Conservation (phyloP, 2,113 vertebrate genomes). For the Varanus komodoensis region DNA sequence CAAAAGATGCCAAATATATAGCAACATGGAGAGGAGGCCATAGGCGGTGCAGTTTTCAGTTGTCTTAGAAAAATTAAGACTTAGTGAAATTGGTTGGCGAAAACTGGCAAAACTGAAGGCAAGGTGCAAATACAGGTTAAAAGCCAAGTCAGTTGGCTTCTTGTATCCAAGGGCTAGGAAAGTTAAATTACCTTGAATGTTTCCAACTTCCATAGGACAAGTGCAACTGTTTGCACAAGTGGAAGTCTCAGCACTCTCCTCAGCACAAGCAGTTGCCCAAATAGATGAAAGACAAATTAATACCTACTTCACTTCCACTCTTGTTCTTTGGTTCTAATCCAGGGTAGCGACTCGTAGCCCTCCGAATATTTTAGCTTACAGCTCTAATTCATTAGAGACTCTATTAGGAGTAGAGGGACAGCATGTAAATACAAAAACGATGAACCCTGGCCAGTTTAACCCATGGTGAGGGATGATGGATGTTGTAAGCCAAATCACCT, state of each 20-base stretch:
- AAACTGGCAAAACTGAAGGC: neutral
- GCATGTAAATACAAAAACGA: no score
- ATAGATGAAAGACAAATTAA: neutral
- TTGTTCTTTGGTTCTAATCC: neutral
- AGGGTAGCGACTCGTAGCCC: no score
- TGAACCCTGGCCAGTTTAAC: no score
- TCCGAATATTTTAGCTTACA: no score
- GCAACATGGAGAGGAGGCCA: neutral
- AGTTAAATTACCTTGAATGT: neutral
- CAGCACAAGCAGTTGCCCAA: neutral
- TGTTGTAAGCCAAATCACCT: no score
- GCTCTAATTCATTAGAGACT: no score
- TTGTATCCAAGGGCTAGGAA: neutral
- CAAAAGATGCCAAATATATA: neutral
- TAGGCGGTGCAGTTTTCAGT: neutral
- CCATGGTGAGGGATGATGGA: no score
- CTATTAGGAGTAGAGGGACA: no score
- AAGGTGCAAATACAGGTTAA: neutral
- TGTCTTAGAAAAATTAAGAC: neutral
- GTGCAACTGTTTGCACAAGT: neutral
- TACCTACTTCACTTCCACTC: neutral
- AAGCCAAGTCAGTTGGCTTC: neutral
- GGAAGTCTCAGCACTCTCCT: neutral
- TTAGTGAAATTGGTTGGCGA: neutral
- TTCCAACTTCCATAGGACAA: neutral